Percentiles rank a stretch among this genome's conserved stretches.
Evolutionary conservation across 2,113 vertebrate species (phyloP).

Genomic region (Cheirogaleus medius): DNA sequence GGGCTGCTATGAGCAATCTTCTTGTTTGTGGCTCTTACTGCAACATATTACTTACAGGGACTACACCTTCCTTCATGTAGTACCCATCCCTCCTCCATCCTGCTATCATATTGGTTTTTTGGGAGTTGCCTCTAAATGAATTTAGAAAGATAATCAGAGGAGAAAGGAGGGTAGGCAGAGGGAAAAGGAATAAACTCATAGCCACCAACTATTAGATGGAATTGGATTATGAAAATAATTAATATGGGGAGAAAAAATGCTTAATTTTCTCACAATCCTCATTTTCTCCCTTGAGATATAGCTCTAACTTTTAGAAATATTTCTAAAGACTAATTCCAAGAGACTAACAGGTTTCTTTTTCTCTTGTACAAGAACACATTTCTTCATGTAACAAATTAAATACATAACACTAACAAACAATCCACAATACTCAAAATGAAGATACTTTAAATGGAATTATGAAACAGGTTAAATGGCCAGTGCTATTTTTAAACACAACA

Average conservation of each 20-base stretch:
- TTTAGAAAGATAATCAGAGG: not conserved
- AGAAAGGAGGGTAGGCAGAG: not conserved
- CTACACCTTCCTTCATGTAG: not conserved
- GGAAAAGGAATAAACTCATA: not conserved
- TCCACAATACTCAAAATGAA: slow-evolving; percentile 52
- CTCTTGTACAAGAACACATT: not conserved
- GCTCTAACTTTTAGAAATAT: slow-evolving; percentile 27
- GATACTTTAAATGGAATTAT: slow-evolving; percentile 11
- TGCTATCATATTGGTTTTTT: not conserved
- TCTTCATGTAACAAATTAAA: slow-evolving; percentile 49
- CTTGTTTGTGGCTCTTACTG: not conserved
- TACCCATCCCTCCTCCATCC: not conserved
- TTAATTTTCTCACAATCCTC: not conserved
- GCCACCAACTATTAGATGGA: not conserved
- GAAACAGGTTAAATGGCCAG: not conserved
- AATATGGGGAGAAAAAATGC: not conserved
- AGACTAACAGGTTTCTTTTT: not conserved
- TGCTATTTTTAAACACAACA: not conserved
- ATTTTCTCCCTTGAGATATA: not conserved
- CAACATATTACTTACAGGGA: too few relatives aligned
- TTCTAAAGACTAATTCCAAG: not conserved
- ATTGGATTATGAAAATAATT: not conserved
- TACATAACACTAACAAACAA: slow-evolving; percentile 58
- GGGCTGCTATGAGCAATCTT: not conserved
- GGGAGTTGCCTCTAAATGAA: not conserved